Evolutionary conservation across 2,113 vertebrate species (phyloP).

Genomic region (Lanius collurio): DNA sequence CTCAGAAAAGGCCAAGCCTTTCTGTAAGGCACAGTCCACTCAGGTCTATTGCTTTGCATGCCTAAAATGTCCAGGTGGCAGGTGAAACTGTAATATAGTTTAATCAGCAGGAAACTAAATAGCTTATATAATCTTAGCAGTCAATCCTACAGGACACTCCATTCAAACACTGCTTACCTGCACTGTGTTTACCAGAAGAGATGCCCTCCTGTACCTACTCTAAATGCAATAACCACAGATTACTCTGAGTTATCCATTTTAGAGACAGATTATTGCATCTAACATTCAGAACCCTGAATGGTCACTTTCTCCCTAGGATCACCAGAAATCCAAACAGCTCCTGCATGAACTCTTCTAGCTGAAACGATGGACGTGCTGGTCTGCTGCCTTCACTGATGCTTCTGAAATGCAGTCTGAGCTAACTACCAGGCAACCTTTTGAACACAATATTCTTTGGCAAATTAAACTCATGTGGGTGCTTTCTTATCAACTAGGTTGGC

Average conservation of each 20-base stretch:
- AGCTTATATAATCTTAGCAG: neutral
- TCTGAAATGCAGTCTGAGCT: neutral
- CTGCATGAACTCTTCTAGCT: neutral
- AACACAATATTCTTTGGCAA: rapidly evolving
- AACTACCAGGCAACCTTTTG: neutral
- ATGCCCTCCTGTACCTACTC: neutral
- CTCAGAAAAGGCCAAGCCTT: neutral
- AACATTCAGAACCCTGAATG: neutral
- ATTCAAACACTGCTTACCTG: neutral
- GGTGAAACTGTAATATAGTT: neutral
- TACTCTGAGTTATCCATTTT: neutral
- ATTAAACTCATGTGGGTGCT: neutral
- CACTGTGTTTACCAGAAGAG: neutral
- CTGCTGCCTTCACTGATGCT: neutral
- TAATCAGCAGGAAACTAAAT: constrained; percentile 20
- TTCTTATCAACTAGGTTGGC: neutral
- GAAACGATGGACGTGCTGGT: rapidly evolving
- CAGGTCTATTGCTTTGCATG: neutral
- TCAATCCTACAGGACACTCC: neutral
- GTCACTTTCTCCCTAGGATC: neutral
- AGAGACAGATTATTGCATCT: neutral
- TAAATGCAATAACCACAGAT: neutral
- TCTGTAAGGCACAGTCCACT: neutral
- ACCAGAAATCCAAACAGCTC: neutral
- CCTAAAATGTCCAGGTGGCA: neutral